These are phyloP conservation scores for Junonia oenone DNA, from an alignment of 2,888 invertebrate genomes.

Conservation along the genomic window DNA sequence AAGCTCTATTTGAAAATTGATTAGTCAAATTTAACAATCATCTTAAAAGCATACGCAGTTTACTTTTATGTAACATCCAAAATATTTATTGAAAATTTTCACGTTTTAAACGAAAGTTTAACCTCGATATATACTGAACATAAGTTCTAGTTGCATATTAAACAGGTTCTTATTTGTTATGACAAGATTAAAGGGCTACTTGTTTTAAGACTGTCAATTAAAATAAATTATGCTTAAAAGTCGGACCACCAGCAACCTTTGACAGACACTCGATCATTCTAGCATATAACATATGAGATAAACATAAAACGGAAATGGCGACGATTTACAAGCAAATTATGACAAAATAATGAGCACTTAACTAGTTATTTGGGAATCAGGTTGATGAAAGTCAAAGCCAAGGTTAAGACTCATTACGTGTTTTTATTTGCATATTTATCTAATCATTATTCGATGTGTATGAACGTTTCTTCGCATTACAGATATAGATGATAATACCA, in stretches of 20 bases:
- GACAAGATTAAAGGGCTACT: neutral
- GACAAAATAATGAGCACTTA: conserved; percentile 11
- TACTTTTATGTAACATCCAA: neutral
- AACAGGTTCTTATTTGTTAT: neutral
- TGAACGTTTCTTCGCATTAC: neutral
- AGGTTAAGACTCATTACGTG: conserved; percentile 34
- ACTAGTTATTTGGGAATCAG: conserved; percentile 28
- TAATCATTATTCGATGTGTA: neutral
- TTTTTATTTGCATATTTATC: conserved; percentile 3
- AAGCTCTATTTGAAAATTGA: neutral
- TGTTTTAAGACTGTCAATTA: neutral
- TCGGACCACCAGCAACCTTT: neutral
- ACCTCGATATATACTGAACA: neutral
- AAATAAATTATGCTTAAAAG: neutral
- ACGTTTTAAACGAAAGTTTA: too few relatives aligned
- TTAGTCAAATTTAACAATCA: neutral
- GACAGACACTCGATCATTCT: conserved; percentile 7
- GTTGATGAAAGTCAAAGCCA: conserved; percentile 45
- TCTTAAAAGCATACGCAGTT: neutral
- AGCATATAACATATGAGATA: conserved; percentile 9
- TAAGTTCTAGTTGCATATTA: neutral
- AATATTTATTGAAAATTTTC: too few relatives aligned
- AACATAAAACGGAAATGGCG: conserved; percentile 18
- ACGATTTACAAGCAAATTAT: conserved; percentile 19
- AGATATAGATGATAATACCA: neutral